Percentiles rank a stretch among this genome's conserved stretches.
phyloP scores from a whole-genome alignment of 2,888 invertebrate species.

The Apoda limacodes region DNA sequence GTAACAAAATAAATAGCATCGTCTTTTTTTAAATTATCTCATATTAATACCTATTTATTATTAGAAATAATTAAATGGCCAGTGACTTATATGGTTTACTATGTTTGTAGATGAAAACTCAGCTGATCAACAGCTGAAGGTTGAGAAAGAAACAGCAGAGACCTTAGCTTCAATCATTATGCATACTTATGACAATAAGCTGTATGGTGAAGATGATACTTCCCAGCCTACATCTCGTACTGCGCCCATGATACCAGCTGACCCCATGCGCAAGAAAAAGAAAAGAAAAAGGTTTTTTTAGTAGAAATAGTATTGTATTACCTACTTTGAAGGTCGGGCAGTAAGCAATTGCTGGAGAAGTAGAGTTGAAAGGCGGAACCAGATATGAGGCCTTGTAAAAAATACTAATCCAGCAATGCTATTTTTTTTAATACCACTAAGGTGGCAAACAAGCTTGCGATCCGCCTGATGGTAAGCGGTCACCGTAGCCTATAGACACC shows the following conservation, averaged over 20 bases:
- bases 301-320: too few species aligned
- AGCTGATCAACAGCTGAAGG: constrained; percentile 37
- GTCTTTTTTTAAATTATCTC: not conserved
- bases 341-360: too few species aligned
- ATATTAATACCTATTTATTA: not conserved
- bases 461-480: too few species aligned
- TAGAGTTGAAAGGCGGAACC: not conserved
- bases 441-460: too few species aligned
- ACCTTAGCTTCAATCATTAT: constrained; percentile 41
- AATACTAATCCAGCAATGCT: too few species aligned
- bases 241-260: constrained; percentile 44
- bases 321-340: too few species aligned
- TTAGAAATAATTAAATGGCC: constrained; percentile 1
- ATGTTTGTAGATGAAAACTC: constrained; percentile 32
- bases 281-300: constrained; percentile 56
- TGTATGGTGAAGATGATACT: constrained; percentile 57
- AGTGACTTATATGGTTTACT: constrained; percentile 6
- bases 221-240: constrained; percentile 56
- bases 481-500: too few species aligned
- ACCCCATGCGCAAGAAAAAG: constrained; percentile 49
- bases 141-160: constrained; percentile 46
- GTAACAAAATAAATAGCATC: too few species aligned
- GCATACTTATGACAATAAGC: constrained; percentile 44
- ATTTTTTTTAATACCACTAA: too few species aligned
- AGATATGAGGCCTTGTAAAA: too few species aligned